These are phyloP conservation scores for Patiria miniata DNA, from an alignment of 35 echinoderm and acorn worm genomes.

Conservation along the genomic window DNA sequence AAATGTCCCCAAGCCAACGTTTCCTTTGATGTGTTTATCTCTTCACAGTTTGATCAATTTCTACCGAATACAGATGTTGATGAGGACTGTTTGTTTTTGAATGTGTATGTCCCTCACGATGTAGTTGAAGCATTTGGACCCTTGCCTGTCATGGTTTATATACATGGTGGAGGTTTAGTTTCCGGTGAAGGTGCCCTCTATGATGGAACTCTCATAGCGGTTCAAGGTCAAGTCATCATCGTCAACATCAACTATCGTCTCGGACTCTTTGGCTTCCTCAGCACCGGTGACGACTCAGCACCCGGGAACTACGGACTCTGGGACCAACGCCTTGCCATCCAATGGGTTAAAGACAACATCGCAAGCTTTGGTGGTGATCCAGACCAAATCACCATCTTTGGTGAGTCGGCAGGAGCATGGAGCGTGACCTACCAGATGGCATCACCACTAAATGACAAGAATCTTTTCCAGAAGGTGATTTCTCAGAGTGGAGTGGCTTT, in stretches of 20 bases:
- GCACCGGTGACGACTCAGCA: slow-evolving; percentile 41
- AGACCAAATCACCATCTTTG: slow-evolving; percentile 46
- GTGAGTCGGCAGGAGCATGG: slow-evolving; percentile 2
- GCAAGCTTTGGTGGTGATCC: slow-evolving; percentile 40
- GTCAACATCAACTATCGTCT: slow-evolving; percentile 60
- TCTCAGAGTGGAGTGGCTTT: slow-evolving; percentile 9
- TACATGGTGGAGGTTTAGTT: slow-evolving; percentile 15
- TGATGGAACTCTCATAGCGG: slow-evolving; percentile 32
- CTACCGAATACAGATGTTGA: not conserved
- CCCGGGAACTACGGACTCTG: slow-evolving; percentile 28
- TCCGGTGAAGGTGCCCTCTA: not conserved
- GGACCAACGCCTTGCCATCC: slow-evolving; percentile 65
- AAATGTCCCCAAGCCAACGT: not conserved
- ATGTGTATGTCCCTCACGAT: slow-evolving; percentile 2
- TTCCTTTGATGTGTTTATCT: not conserved
- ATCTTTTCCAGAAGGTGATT: slow-evolving; percentile 28
- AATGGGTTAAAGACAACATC: slow-evolving; percentile 46
- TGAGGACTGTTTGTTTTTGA: slow-evolving; percentile 46
- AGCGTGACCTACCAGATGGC: not conserved
- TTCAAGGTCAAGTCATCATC: slow-evolving; percentile 46
- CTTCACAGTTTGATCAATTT: not conserved
- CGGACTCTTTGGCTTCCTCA: slow-evolving; percentile 59
- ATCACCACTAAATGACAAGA: not conserved
- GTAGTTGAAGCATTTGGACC: not conserved
- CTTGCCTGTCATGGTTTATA: slow-evolving; percentile 34